Evolutionary conservation across 2,888 invertebrate species (phyloP).

Genomic region (Epirrita christyi): DNA sequence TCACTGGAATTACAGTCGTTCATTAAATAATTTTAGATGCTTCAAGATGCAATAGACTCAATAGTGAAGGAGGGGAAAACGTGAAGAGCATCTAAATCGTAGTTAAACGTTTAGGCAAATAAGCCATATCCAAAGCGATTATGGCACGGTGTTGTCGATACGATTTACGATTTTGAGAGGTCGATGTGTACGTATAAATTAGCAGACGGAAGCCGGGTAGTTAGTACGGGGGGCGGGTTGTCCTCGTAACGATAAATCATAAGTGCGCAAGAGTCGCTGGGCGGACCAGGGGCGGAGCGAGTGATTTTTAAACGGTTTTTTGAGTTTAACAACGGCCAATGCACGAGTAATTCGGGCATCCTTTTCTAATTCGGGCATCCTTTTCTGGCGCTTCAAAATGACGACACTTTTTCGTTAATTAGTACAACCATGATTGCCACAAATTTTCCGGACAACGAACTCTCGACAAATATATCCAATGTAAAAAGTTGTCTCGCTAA

Average conservation of each 20-base stretch:
- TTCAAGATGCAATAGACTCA: slow-evolving; percentile 38
- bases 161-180: slow-evolving; percentile 72
- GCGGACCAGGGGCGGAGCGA: slow-evolving; percentile 80
- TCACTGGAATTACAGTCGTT: slow-evolving; percentile 1
- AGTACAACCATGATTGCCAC: slow-evolving; percentile 75
- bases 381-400: slow-evolving; percentile 74
- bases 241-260: slow-evolving; percentile 81
- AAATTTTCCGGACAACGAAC: slow-evolving; percentile 69
- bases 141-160: slow-evolving; percentile 55
- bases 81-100: slow-evolving; percentile 54
- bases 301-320: slow-evolving; percentile 83
- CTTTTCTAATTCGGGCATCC: slow-evolving; percentile 78
- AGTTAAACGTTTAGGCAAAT: slow-evolving; percentile 60
- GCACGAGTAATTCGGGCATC: slow-evolving; percentile 74
- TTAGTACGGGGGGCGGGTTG: slow-evolving; percentile 80
- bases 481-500: slow-evolving; percentile 28
- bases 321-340: slow-evolving; percentile 77
- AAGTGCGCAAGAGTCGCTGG: slow-evolving; percentile 78
- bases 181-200: slow-evolving; percentile 73
- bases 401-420: slow-evolving; percentile 82
- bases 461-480: slow-evolving; percentile 21
- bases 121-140: slow-evolving; percentile 64
- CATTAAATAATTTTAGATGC: slow-evolving; percentile 39
- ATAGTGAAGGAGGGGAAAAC: slow-evolving; percentile 39
- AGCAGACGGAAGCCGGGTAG: slow-evolving; percentile 77